Base-by-base conservation (phyloP, 2,797 vertebrate species). In the Danio kyathit region DNA sequence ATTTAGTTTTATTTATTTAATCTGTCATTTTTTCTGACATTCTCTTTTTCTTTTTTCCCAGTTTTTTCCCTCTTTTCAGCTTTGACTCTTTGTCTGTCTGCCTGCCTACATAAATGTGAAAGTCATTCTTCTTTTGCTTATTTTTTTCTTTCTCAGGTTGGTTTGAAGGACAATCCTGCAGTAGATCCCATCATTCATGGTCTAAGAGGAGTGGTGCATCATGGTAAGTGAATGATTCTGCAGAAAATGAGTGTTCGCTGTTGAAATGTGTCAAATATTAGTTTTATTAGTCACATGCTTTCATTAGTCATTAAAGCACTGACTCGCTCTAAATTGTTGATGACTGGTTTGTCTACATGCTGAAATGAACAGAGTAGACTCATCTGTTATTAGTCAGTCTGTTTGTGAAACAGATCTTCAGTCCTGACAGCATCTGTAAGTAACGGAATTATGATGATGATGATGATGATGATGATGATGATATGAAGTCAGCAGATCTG, bases 111-210 rank as follows among this genome's bases (percentile, higher is more conserved):
- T 52, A 17, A 46, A 59, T 60, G 9, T 46, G 12, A 51, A 14
- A 19, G 16, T 14, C 14, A 19, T 54, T 51, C 9, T 51, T 59
- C 67, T 41, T 63, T 60, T 60, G 49, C 14, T 29, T 41, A 7
- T 71, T 80, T 49, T 79, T 46, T 80, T 29, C 38, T 82, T 74
- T 49, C 61, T 84, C 90, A 99, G 97, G 96, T 97, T 85, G 96
- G 94, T 86, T 95, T 94, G 84, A 96, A 95, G 91, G 96, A 98
- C 93, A 99, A 99, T 89, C 94, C 96, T 3, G 96, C 97, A 7
- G 94, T 97, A 85, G 95, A 97, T 91, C 96, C 96, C 66, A 96
- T 99, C 89, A 99, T 99, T 94, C 96, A 97, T 21, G 97, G 97
- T 73, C 90, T 99, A 89, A 97, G 97, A 91, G 96, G 97, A 0